These are phyloP conservation scores for Drosophila dunni DNA, from an alignment of 1,140 invertebrate genomes.

Conservation along the genomic window DNA sequence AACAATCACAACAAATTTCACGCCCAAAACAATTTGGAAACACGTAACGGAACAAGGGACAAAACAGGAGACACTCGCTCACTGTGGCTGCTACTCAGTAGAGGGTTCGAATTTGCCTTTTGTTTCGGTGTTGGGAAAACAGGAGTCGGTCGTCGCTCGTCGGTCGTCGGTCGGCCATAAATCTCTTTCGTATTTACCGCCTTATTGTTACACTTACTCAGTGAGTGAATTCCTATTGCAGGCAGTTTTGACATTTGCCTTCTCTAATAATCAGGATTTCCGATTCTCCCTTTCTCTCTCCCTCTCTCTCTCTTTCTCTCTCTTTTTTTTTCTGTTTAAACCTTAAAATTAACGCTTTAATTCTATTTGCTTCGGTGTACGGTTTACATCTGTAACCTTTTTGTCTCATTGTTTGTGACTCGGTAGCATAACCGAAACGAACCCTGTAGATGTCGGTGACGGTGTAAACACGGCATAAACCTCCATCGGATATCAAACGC, in stretches of 20 bases:
- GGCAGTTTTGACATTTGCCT: constrained; percentile 73
- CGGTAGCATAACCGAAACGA: constrained; percentile 54
- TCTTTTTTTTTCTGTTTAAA: constrained; percentile 28
- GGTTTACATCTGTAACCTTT: constrained; percentile 78
- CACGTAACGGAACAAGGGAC: constrained; percentile 35
- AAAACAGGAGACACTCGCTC: constrained; percentile 44
- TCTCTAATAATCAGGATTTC: constrained; percentile 78
- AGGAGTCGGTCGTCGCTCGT: constrained; percentile 36
- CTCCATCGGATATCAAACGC: constrained; percentile 21
- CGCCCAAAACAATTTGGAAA: constrained; percentile 69
- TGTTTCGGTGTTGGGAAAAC: constrained; percentile 20
- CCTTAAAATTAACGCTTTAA: constrained; percentile 70
- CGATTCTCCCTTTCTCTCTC: constrained; percentile 28
- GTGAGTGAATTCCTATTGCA: constrained; percentile 46
- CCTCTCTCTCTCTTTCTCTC: too few relatives aligned
- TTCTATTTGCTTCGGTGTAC: constrained; percentile 65
- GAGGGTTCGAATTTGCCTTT: constrained; percentile 59
- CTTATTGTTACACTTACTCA: constrained; percentile 53
- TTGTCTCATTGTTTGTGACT: constrained; percentile 60
- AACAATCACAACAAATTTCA: constrained; percentile 81
- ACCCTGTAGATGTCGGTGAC: constrained; percentile 27
- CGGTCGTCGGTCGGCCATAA: constrained; percentile 51
- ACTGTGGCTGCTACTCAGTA: constrained; percentile 19
- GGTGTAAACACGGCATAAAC: constrained; percentile 55
- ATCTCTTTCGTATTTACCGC: constrained; percentile 69